Percentiles rank a stretch among this genome's conserved stretches.
Evolutionary conservation across 1,140 invertebrate genomes (phyloP).

Genomic region (Idris sp.): DNA sequence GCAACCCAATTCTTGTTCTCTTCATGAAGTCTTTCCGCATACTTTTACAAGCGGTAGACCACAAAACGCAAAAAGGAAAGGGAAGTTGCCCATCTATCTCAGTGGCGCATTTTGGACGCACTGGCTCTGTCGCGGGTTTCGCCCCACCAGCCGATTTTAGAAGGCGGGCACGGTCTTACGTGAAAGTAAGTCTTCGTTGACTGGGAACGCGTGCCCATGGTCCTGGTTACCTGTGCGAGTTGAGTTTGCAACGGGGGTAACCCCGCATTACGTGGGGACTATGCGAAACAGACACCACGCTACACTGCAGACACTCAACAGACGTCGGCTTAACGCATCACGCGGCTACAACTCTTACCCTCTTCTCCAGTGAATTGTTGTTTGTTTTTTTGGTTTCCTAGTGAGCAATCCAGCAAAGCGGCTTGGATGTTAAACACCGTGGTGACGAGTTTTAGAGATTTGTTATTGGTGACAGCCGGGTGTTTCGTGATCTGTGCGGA

Average conservation of each 20-base stretch:
- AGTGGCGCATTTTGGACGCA: conserved; percentile 54
- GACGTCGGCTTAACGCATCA: conserved; percentile 63
- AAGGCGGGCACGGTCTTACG: conserved; percentile 66
- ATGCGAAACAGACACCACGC: conserved; percentile 62
- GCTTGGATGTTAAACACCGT: conserved; percentile 24
- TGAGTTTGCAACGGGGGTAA: conserved; percentile 63
- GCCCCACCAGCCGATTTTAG: conserved; percentile 63
- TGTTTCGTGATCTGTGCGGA: conserved; percentile 35
- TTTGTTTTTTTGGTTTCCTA: too few relatives aligned
- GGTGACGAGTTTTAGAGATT: too few relatives aligned
- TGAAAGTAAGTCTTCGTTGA: conserved; percentile 76
- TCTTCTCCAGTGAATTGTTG: too few relatives aligned
- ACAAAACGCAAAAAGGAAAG: conserved; percentile 38
- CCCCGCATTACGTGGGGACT: conserved; percentile 62
- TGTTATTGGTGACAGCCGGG: conserved; percentile 47
- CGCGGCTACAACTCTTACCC: too few relatives aligned
- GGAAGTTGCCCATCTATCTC: conserved; percentile 40
- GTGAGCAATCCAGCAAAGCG: too few relatives aligned
- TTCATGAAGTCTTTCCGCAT: conserved; percentile 3
- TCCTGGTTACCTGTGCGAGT: conserved; percentile 55
- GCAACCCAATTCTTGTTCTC: too few relatives aligned
- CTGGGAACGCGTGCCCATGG: conserved; percentile 71
- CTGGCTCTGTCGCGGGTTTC: conserved; percentile 40
- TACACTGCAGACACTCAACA: conserved; percentile 66
- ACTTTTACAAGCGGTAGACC: conserved; percentile 2